phyloP scores from a whole-genome alignment of 1,140 invertebrate species.

The Eciton burchellii region DNA sequence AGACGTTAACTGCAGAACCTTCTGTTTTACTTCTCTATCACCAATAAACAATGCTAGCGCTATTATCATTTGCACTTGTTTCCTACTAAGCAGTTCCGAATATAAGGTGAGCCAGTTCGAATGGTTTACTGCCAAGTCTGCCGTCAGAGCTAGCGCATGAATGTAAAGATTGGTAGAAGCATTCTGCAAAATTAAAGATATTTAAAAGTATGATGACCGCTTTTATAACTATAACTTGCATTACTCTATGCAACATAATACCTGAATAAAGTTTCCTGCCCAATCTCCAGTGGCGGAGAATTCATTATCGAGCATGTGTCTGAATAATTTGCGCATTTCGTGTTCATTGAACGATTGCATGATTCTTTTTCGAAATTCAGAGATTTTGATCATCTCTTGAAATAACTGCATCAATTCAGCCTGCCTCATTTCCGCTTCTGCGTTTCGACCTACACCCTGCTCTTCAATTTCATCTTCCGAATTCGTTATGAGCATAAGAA shows the following conservation, averaged over 20 bases:
- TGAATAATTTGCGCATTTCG: conserved; percentile 78
- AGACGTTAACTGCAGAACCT: conserved; percentile 84
- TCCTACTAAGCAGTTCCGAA: conserved; percentile 82
- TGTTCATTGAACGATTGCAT: conserved; percentile 79
- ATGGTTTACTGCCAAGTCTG: conserved; percentile 83
- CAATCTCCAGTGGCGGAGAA: conserved; percentile 66
- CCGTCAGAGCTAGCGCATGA: conserved; percentile 83
- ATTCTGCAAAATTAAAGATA: conserved; percentile 73
- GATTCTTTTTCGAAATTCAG: conserved; percentile 78
- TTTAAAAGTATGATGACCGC: too few relatives aligned
- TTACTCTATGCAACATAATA: conserved; percentile 49
- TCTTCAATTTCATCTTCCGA: conserved; percentile 69
- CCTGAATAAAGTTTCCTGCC: conserved; percentile 77
- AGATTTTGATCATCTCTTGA: conserved; percentile 82
- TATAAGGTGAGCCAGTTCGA: conserved; percentile 84
- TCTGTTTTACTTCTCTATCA: conserved; percentile 83
- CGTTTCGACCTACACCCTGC: conserved; percentile 60
- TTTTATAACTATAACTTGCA: neutral
- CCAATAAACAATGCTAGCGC: conserved; percentile 85
- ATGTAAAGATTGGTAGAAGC: conserved; percentile 83
- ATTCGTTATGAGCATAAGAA: conserved; percentile 78
- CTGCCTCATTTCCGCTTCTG: conserved; percentile 72
- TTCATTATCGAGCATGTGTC: conserved; percentile 72
- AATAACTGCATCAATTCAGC: conserved; percentile 85
- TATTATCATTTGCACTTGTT: conserved; percentile 85